Conservation (phyloP, 1,140 invertebrate genomes). For the Tetramorium alpestre region DNA sequence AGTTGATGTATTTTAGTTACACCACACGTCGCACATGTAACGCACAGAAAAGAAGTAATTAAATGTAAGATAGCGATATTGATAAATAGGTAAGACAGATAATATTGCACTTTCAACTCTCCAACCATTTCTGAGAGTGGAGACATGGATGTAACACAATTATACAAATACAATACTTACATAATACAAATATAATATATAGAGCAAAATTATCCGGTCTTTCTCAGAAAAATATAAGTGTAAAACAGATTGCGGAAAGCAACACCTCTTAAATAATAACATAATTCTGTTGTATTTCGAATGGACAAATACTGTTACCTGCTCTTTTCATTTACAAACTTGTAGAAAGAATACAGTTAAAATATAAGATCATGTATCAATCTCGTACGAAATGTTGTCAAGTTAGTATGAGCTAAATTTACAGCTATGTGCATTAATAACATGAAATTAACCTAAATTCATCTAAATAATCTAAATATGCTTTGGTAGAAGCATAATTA, state of each 20-base stretch:
- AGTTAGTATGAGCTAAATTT: constrained; percentile 20
- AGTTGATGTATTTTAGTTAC: constrained; percentile 70
- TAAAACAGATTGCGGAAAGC: not conserved
- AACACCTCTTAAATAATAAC: not conserved
- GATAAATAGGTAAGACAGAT: not conserved
- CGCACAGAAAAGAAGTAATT: not conserved
- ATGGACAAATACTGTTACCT: not conserved
- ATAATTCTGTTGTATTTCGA: not conserved
- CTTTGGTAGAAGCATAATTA: constrained; percentile 39
- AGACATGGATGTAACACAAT: not conserved
- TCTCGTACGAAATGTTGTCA: not conserved
- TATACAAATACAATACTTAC: not conserved
- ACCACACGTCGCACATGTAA: not conserved
- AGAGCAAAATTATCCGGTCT: not conserved
- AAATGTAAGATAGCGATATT: not conserved
- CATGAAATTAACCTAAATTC: constrained; percentile 18
- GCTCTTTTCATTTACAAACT: not conserved
- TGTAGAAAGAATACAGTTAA: not conserved
- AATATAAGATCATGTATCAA: not conserved
- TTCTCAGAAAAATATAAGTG: not conserved
- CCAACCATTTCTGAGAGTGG: not conserved
- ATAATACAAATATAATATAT: not conserved
- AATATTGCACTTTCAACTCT: not conserved
- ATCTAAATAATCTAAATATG: constrained; percentile 28
- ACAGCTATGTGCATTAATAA: constrained; percentile 5